Conservation (phyloP, 2,888 invertebrate species). For the Abscondita cerata region DNA sequence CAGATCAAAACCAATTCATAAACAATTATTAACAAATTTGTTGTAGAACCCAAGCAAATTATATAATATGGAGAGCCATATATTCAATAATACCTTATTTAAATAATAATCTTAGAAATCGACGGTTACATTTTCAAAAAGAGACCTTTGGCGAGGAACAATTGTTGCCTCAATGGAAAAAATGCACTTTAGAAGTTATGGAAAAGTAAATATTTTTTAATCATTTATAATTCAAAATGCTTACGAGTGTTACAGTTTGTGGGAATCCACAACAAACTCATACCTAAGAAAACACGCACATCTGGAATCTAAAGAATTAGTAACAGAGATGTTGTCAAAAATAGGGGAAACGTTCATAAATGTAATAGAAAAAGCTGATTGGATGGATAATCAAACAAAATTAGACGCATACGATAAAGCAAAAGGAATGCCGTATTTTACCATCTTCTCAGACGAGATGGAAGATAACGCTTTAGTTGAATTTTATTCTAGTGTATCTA, state of each 20-base stretch:
- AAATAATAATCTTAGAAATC: background rate
- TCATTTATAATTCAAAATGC: background rate
- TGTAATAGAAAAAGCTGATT: slow-evolving; percentile 1
- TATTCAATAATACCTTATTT: slow-evolving; percentile 2
- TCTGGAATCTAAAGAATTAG: background rate
- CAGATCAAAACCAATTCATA: no score
- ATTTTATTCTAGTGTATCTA: slow-evolving; percentile 66
- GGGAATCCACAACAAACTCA: slow-evolving; percentile 1
- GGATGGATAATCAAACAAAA: slow-evolving; percentile 53
- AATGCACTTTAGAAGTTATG: background rate
- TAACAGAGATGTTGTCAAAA: background rate
- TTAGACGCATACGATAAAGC: slow-evolving; percentile 48
- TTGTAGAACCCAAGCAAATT: slow-evolving; percentile 60
- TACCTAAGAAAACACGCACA: slow-evolving; percentile 6
- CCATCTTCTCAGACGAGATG: slow-evolving; percentile 68
- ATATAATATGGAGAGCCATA: slow-evolving; percentile 59
- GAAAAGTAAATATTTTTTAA: background rate
- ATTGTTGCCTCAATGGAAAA: background rate
- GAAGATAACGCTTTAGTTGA: slow-evolving; percentile 53
- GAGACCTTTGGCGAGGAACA: background rate
- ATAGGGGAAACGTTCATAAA: background rate
- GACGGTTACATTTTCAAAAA: background rate
- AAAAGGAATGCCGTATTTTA: slow-evolving; percentile 68
- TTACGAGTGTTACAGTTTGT: slow-evolving; percentile 6
- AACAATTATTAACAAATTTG: background rate